Base-by-base conservation (phyloP, 1,140 invertebrate genomes). In the Scaptomyza pallida region DNA sequence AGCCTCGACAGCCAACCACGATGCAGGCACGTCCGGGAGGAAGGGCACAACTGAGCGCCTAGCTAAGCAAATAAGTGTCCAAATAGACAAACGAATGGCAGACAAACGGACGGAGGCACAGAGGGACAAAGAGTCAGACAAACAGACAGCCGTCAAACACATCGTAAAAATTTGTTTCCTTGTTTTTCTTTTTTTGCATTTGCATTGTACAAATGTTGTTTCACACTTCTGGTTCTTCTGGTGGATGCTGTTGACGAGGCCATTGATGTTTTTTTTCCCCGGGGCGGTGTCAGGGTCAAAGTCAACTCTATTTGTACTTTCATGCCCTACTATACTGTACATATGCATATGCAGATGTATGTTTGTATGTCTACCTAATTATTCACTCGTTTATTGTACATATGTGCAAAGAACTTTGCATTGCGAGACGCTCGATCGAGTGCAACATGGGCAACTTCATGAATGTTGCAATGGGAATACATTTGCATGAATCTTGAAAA, bases 131-230 rank as follows among this genome's bases (percentile, higher is more conserved):
- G n/a, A n/a, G n/a, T n/a, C n/a, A n/a, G n/a, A n/a, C n/a, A 50
- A 19, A 69, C 50, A 67, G 80, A 88, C 77, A 88, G 77, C 74
- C 73, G 71, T 86, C 81, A 88, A 86, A 89, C 82, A 88, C 78
- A 78, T 86, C 82, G 82, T 86, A 88, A 86, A 30, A 85, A 86
- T 88, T 69, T 81, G 82, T 88, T 85, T 88, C 60, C 81, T 88
- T 74, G 82, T 78, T 78, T 26, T n/a, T n/a, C n/a, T n/a, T n/a
- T n/a, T n/a, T n/a, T 86, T 60, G 77, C 74, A 86, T 86, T 88
- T 88, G 81, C 81, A 86, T 88, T 81, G 81, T 88, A 78, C 77
- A 86, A 78, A 79, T 52, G 59, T 35, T 71, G 30, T 52, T 56
- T 62, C 62, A 23, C 50, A 68, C 54, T 72, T 54, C 51, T 37